Evolutionary conservation across 2,888 invertebrate species (phyloP), one percentile per base, ranked within the genome.

Genomic region (Troglohyphantes excavatus): DNA sequence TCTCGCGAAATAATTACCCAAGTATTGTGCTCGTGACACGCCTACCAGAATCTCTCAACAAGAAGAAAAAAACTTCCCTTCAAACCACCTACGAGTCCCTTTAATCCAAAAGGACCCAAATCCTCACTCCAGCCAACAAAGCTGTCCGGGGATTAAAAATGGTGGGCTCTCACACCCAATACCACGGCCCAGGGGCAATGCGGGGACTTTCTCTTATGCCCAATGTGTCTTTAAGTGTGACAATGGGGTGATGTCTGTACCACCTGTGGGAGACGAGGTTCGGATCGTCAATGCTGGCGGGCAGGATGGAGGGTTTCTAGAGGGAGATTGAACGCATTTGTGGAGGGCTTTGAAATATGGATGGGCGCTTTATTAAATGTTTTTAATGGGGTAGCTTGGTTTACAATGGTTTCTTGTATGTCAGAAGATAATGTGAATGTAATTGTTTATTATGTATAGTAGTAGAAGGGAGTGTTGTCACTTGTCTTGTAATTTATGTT

Each of bases 231-330:
- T 78, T 86, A 86, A 79, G 70, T 86, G 78, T 86, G 78, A 78
- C 87, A 82, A 88, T 88, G 87, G 53, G 87, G 75, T 46, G 75
- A 81, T 88, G 87, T 81, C 87, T 88, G 29, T 73, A 67, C 67
- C 87, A 88, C 87, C 81, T 82, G 87, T 88, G 43, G 33, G 67
- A 27, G 13, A 29, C 27, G 73, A 68, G 61, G 61, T 29, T 39
- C 46, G 46, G 86, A 72, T 86, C 17, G 43, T 76, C 68, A 76
- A 78, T 29, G 86, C 86, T 72, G 17, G 65, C 63, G 72, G 79
- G 79, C 53, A n/a, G 17, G 53, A 53, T 53, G 53, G 53, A 13
- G 5, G 53, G n/a, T 7, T n/a, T 53, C 17, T 5, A n/a, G 17
- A 53, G 53, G 53, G 53, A 53, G 13, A 39, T 39, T 13, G 39